Base-by-base conservation (phyloP, 1,140 invertebrate genomes). In the Matsumurasca onukii region DNA sequence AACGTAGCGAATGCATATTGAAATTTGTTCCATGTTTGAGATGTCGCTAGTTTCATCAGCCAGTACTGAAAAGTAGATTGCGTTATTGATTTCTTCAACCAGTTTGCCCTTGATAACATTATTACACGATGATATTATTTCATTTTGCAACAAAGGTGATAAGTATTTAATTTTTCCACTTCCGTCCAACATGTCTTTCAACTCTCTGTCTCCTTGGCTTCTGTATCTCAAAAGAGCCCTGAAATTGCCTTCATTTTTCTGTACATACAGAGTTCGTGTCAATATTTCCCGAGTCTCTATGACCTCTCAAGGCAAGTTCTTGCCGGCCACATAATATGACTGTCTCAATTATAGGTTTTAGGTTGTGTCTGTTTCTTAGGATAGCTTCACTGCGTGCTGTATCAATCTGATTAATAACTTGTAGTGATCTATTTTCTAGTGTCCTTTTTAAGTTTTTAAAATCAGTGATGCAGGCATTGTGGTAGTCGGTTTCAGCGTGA, bases 321-420 rank as follows among this genome's bases (percentile, higher is more conserved):
- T 55, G 5, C 22, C 51, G 51, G 5, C 51, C 20, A 55, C 51
- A 55, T 20, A 55, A 55, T 20, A 55, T 55, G 24, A 29, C 57
- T 12, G 57, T 29, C 30, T 61, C 25, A 61, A 61, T 61, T 29
- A 61, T 27, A 61, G 57, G 57, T 61, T 61, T 61, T 25, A 61
- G 20, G 57, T 25, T 61, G 25, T 29, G 57, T 61, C 13, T 61
- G 30, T 29, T 61, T 61, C 27, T 61, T n/a, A n/a, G n/a, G n/a
- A n/a, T n/a, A 5, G 25, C 25, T 25, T 61, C 57, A 61, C 27
- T 61, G 13, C 30, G 25, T 29, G 13, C 3, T 13, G 57, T 61
- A 61, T 61, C 25, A 61, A 61, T 27, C 25, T 61, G 25, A 29
- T 61, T 61, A 31, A 61, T 29, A 29, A 25, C 57, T 27, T 29